These are phyloP conservation scores for Lithophane semibrunnea DNA, from an alignment of 2,888 invertebrate species.

Conservation along the genomic window DNA sequence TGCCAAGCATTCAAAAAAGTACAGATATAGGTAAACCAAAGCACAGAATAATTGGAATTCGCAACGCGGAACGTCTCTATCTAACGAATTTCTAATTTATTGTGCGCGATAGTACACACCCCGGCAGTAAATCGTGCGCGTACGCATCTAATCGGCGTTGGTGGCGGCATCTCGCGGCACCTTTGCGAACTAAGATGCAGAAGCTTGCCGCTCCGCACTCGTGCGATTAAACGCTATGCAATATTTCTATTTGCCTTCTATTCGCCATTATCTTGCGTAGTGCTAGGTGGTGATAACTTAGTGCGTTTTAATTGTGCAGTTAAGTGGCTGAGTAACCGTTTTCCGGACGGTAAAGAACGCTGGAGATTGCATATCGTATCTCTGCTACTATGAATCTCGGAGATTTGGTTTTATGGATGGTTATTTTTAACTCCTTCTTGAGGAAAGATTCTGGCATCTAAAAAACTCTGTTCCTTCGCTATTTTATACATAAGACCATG, in stretches of 20 bases:
- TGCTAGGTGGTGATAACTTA: constrained; percentile 78
- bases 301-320: constrained; percentile 69
- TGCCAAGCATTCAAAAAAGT: constrained; percentile 60
- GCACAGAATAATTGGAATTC: constrained; percentile 86
- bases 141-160: constrained; percentile 85
- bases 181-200: constrained; percentile 87
- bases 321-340: constrained; percentile 65
- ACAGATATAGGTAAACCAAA: constrained; percentile 61
- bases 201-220: constrained; percentile 77
- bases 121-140: constrained; percentile 86
- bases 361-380: constrained; percentile 57
- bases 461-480: not conserved
- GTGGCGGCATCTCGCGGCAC: constrained; percentile 87
- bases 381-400: constrained; percentile 39
- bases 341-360: constrained; percentile 60
- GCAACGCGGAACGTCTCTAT: constrained; percentile 84
- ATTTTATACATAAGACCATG: not conserved
- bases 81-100: constrained; percentile 90
- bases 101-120: constrained; percentile 83
- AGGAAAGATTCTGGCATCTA: not conserved
- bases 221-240: constrained; percentile 69
- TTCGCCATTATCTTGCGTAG: constrained; percentile 72
- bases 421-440: not conserved
- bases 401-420: constrained; percentile 28
- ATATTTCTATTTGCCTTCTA: constrained; percentile 83